Evolutionary conservation across 1,140 invertebrate genomes (phyloP).

Genomic region (Stegodyphus dumicola): DNA sequence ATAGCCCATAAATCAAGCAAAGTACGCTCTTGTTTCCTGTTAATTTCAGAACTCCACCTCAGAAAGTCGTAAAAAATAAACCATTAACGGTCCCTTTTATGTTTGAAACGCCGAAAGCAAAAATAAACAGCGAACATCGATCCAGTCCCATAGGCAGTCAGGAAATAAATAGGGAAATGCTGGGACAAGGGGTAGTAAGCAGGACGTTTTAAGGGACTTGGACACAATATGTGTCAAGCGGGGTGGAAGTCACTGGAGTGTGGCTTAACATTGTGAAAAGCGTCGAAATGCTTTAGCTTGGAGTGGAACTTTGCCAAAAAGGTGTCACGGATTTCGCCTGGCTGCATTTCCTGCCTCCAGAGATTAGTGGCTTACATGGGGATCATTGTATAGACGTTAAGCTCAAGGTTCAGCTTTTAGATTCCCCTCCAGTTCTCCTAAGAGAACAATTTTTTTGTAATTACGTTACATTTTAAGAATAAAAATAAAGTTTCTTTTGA

Average conservation of each 20-base stretch:
- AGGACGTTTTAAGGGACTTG: neutral
- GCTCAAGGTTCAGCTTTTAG: too few relatives aligned
- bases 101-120: neutral
- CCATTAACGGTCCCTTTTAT: slow-evolving; percentile 20
- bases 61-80: slow-evolving; percentile 2
- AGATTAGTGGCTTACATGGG: neutral
- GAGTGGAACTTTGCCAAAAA: slow-evolving; percentile 36
- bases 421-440: too few relatives aligned
- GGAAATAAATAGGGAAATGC: slow-evolving; percentile 29
- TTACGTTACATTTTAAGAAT: too few relatives aligned
- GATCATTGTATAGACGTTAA: too few relatives aligned
- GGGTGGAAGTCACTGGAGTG: slow-evolving; percentile 12
- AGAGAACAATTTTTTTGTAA: too few relatives aligned
- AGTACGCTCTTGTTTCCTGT: slow-evolving; percentile 29
- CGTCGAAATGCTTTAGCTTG: slow-evolving; percentile 9
- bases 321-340: slow-evolving; percentile 25
- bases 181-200: neutral
- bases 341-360: slow-evolving; percentile 14
- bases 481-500: too few relatives aligned
- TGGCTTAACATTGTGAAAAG: slow-evolving; percentile 32
- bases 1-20: slow-evolving; percentile 18
- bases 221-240: slow-evolving; percentile 33
- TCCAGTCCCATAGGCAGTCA: slow-evolving; percentile 5
- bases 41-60: slow-evolving; percentile 18
- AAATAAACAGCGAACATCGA: neutral